Base-by-base conservation (phyloP, 2,113 vertebrate species). In the Triplophysa siluroides region DNA sequence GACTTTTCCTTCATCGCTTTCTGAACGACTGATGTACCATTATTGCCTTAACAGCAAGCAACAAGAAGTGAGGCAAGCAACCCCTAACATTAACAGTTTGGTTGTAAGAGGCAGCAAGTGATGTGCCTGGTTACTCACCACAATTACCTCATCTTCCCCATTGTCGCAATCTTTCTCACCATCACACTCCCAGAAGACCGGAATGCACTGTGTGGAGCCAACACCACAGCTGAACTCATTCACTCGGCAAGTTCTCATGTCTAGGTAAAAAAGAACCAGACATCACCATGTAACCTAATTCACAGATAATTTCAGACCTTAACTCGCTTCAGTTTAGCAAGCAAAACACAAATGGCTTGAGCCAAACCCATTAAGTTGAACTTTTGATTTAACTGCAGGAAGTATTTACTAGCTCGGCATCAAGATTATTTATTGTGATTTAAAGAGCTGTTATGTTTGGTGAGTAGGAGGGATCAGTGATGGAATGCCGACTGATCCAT, bases 151-250 rank as follows among this genome's bases (percentile, higher is more conserved):
- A 81, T 99, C 98, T 90, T 96, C 95, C 79, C 93, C 97, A 82
- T 92, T 95, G 90, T 96, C 95, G 86, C 98, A 99, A 91, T 99
- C 98, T 85, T 88, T 94, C 89, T 99, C 96, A 72, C 96, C 95
- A 83, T 99, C 98, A 86, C 98, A 99, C 79, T 96, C 95, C 98
- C 98, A 99, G 91, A 94, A 97, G 67, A 93, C 74, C 13, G 98
- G 96, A 87, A 99, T 95, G 79, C 98, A 99, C 84, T 96, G 95
- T 43, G 94, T 95, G 83, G 96, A 96, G 60, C 91, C 94, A 11
- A 92, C 90, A 4, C 96, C 96, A 86, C 98, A 99, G 92, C 95
- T 97, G 81, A 98, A 94, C 92, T 98, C 96, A 78, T 96, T 97
- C 86, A 93, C 88, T 43, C 93, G 94, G 85, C 97, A 99, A 1